A percentile compares a stretch with the other conserved stretches of the same genome.
Conservation (phyloP, 30 jellyfish, hydroid and myxozoan genomes). For the Sanderia malayensis region DNA sequence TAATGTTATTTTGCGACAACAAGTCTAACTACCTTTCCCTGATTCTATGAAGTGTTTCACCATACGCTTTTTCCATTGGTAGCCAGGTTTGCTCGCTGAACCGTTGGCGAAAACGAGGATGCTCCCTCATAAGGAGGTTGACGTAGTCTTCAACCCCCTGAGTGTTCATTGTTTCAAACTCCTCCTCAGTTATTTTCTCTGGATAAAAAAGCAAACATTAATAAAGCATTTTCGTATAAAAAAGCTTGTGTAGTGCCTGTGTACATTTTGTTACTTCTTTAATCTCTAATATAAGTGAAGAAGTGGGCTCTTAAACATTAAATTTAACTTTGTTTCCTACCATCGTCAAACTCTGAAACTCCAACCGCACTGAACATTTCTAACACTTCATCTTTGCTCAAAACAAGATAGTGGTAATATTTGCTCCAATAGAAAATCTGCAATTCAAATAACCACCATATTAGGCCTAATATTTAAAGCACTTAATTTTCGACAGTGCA, state of each 20-base stretch:
- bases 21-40: constrained; percentile 79
- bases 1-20: no score
- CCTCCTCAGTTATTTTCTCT: constrained; percentile 80
- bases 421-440: constrained; percentile 58
- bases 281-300: no score
- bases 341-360: constrained; percentile 57
- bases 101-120: constrained; percentile 89
- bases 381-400: constrained; percentile 67
- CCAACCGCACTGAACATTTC: constrained; percentile 66
- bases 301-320: no score
- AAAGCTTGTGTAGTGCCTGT: no score
- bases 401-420: constrained; percentile 37
- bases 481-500: no score
- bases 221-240: no score
- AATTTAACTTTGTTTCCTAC: no score
- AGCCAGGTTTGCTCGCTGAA: constrained; percentile 91
- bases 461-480: no score
- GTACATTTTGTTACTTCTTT: no score
- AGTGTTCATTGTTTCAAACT: constrained; percentile 73
- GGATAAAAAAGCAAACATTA: no score
- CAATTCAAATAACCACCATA: not conserved
- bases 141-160: constrained; percentile 83
- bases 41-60: constrained; percentile 34
- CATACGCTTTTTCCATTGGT: constrained; percentile 69
- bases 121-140: constrained; percentile 64